Conservation (phyloP, 2,113 vertebrate genomes). For the Corvus moneduloides region DNA sequence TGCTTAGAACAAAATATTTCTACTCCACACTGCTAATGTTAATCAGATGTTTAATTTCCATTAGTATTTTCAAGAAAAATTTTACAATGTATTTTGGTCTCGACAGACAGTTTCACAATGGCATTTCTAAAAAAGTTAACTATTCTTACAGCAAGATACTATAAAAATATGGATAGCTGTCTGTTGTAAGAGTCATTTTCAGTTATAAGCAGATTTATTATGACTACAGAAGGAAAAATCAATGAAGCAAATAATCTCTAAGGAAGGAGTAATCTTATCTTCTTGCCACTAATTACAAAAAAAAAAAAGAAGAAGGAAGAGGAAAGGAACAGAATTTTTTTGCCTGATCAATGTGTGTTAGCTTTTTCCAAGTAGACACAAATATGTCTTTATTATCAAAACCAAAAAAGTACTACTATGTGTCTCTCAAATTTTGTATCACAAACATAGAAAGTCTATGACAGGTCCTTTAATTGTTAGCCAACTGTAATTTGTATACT, state of each 20-base stretch:
- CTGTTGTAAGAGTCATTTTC: not conserved
- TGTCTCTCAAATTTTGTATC: not conserved
- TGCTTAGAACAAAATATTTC: not conserved
- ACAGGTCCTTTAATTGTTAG: not conserved
- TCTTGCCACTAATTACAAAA: not conserved
- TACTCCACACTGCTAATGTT: not conserved
- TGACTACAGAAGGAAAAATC: not conserved
- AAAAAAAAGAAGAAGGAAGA: not conserved
- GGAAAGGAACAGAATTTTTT: not conserved
- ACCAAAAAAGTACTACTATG: not conserved
- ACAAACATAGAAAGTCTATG: not conserved
- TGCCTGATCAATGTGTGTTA: accelerated
- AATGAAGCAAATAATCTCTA: not conserved
- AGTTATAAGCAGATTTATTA: not conserved
- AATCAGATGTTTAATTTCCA: not conserved
- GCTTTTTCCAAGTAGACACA: not conserved
- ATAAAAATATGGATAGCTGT: not conserved
- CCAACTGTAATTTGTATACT: not conserved
- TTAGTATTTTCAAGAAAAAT: not conserved
- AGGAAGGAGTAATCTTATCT: not conserved
- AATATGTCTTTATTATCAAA: not conserved
- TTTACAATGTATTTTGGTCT: not conserved
- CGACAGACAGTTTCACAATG: not conserved
- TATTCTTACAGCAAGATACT: not conserved
- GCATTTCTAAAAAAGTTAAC: not conserved